phyloP scores from a whole-genome alignment of 2,113 vertebrate genomes.

The Buteo buteo region DNA sequence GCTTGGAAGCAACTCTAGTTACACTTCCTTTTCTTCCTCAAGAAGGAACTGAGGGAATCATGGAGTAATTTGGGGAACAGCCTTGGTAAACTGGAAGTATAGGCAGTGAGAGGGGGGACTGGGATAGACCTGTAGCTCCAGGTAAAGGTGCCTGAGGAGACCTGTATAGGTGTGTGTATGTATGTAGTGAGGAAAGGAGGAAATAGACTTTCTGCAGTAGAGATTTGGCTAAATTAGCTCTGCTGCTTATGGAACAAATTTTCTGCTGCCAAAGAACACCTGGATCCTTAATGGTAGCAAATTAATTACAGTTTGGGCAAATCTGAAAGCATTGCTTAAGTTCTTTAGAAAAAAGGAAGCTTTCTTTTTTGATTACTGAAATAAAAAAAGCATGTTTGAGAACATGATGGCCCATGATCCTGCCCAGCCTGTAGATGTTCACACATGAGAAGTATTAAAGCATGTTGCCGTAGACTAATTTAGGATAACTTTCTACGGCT shows the following conservation, averaged over 20 bases:
- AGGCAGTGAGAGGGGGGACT: background rate
- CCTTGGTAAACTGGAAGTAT: background rate
- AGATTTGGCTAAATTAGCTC: background rate
- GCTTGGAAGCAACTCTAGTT: background rate
- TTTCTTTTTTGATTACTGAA: background rate
- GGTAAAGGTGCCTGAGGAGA: background rate
- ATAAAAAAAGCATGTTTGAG: background rate
- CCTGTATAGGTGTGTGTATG: rapidly evolving
- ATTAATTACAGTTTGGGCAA: background rate
- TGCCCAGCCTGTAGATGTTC: background rate
- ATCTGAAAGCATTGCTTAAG: background rate
- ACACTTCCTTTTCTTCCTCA: background rate
- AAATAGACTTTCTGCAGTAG: background rate
- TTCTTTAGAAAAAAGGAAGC: background rate
- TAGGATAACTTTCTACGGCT: background rate
- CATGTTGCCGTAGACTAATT: background rate
- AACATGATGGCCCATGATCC: background rate
- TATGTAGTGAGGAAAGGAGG: background rate
- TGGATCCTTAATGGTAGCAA: background rate
- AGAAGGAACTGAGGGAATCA: background rate
- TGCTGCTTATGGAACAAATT: background rate
- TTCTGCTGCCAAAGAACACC: background rate
- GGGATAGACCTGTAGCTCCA: background rate
- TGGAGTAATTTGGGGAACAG: background rate
- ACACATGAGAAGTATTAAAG: background rate